A percentile compares a stretch with the other conserved stretches of the same genome.
Evolutionary conservation across 1,140 invertebrate genomes (phyloP).

Genomic region (Pararge aegeria): DNA sequence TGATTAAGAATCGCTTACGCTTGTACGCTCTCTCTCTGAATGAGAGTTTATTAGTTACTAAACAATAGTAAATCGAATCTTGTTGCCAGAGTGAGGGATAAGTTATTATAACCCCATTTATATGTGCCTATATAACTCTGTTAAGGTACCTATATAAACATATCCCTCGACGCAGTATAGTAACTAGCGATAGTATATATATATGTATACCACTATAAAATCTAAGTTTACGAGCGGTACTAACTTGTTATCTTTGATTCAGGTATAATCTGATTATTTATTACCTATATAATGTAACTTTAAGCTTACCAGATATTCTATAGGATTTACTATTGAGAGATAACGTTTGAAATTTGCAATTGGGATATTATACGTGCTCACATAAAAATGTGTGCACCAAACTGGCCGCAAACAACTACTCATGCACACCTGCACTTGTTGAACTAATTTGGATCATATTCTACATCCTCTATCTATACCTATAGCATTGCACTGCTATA

Average conservation of each 20-base stretch:
- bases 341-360: too few relatives aligned
- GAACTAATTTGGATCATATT: too few relatives aligned
- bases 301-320: too few relatives aligned
- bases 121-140: conserved; percentile 2
- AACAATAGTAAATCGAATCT: conserved; percentile 28
- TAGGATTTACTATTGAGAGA: too few relatives aligned
- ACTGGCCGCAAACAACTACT: too few relatives aligned
- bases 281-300: not conserved
- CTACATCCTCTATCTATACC: too few relatives aligned
- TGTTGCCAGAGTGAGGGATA: conserved; percentile 8
- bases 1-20: not conserved
- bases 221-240: not conserved
- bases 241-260: not conserved
- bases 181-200: not conserved
- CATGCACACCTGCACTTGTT: too few relatives aligned
- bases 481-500: too few relatives aligned
- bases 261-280: not conserved
- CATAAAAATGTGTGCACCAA: too few relatives aligned
- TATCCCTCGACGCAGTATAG: not conserved
- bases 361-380: too few relatives aligned
- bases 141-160: conserved; percentile 5
- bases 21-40: not conserved
- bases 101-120: conserved; percentile 20
- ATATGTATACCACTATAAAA: not conserved
- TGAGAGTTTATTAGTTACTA: conserved; percentile 3